Percentiles rank a stretch among this genome's conserved stretches.
Conservation (phyloP, 2,797 vertebrate genomes). For the Danio kyathit region DNA sequence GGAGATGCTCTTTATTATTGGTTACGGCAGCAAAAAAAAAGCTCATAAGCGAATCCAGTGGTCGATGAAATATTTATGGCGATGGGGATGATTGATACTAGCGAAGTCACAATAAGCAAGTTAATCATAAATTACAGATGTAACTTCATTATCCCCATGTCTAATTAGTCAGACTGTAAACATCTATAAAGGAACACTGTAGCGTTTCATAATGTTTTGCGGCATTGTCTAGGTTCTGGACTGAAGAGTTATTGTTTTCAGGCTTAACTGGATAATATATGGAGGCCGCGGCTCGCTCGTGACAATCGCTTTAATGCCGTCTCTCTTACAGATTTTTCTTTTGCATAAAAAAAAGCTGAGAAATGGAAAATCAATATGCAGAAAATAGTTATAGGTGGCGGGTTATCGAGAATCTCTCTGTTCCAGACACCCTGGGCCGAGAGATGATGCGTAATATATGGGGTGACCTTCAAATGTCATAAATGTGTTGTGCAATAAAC, state of each 20-base stretch:
- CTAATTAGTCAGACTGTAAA: conserved; percentile 61
- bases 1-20: conserved; percentile 49
- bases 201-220: conserved; percentile 55
- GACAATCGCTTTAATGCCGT: conserved; percentile 76
- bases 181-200: conserved; percentile 55
- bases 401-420: conserved; percentile 90
- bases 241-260: conserved; percentile 63
- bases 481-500: conserved; percentile 99
- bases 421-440: conserved; percentile 90
- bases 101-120: conserved; percentile 47
- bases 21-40: conserved; percentile 45
- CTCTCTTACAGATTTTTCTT: conserved; percentile 71
- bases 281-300: conserved; percentile 71
- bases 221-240: conserved; percentile 38
- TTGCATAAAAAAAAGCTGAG: conserved; percentile 72
- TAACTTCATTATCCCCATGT: conserved; percentile 56
- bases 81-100: conserved; percentile 47
- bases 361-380: conserved; percentile 76
- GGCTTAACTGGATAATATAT: conserved; percentile 70
- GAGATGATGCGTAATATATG: conserved; percentile 96
- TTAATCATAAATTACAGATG: conserved; percentile 60
- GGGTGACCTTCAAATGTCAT: conserved; percentile 99
- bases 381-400: conserved; percentile 86
- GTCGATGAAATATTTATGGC: conserved; percentile 44
- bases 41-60: conserved; percentile 36